Base-by-base conservation (phyloP, 2,797 vertebrate species). In the Chlorospingus semifuscus region DNA sequence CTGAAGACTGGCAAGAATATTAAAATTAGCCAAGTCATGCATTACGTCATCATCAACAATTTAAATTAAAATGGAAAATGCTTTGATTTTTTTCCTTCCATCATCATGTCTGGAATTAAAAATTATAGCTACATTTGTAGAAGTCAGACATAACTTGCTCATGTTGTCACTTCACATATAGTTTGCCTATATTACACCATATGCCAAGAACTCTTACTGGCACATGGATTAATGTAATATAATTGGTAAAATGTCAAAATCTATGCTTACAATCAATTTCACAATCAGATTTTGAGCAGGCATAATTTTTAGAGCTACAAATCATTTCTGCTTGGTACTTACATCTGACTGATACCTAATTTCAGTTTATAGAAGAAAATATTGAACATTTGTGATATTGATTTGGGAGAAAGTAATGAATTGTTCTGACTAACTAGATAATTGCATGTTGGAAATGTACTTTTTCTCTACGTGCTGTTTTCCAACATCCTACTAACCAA, bases 211-310 rank as follows among this genome's bases (percentile, higher is more conserved):
- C n/a, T 68, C 63, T 50, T 93, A 71, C 76, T 94, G 87, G 47
- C 65, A 65, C 12, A 66, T 44, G 55, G 36, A 72, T 69, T 93
- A 97, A 95, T 69, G 52, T 89, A 74, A 92, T 87, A 94, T 56
- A 89, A 95, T 85, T 83, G 65, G 49, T 87, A 64, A 96, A 90
- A 95, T 91, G 75, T 95, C 72, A 91, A 88, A 92, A 94, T 96
- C 65, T 63, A 12, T 74, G 52, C 42, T 79, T 93, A 69, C 53
- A 91, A 93, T 95, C 87, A 94, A 92, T 93, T 94, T 41, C 74
- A 59, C 39, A 80, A 77, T 83, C 84, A 88, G 16, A 63, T 85
- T 81, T 90, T 90, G 50, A 96, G 24, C 30, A 56, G 61, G 23
- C 39, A 93, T 90, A 60, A 87, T 68, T 95, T 93, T 91, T 76